A percentile compares a stretch with the other conserved stretches of the same genome.
Conservation (phyloP, 2,888 invertebrate genomes). For the Ceraclea dissimilis region DNA sequence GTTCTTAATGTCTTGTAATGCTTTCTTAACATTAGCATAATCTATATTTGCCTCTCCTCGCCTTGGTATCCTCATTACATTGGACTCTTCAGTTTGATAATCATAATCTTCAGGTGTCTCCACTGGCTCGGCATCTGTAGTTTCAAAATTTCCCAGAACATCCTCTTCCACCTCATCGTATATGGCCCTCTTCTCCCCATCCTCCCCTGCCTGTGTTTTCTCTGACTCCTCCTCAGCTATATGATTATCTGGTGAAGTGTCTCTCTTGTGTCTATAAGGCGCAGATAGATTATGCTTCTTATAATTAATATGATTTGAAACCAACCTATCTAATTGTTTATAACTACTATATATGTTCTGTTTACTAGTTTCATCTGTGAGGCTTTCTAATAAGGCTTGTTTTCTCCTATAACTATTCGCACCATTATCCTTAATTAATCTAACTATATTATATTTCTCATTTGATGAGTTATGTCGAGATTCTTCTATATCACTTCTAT, state of each 20-base stretch:
- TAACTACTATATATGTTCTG: not conserved
- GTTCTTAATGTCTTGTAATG: slow-evolving; percentile 17
- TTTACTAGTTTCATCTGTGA: slow-evolving; percentile 6
- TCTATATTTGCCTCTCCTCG: slow-evolving; percentile 33
- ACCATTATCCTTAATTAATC: not conserved
- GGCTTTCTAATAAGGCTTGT: slow-evolving; percentile 10
- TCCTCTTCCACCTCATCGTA: slow-evolving; percentile 29
- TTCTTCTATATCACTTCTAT: not conserved
- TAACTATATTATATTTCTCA: not conserved
- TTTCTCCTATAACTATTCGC: slow-evolving; percentile 9
- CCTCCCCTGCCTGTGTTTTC: slow-evolving; percentile 13
- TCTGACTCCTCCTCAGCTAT: slow-evolving; percentile 6
- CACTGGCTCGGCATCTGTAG: slow-evolving; percentile 13
- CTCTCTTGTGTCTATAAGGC: slow-evolving; percentile 1
- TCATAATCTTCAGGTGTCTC: slow-evolving; percentile 30
- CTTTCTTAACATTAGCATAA: slow-evolving; percentile 5
- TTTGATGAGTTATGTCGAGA: not conserved
- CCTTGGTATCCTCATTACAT: slow-evolving; percentile 45
- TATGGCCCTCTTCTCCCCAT: slow-evolving; percentile 27
- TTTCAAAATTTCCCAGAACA: slow-evolving; percentile 21
- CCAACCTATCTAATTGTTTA: slow-evolving; percentile 10
- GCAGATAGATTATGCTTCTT: not conserved
- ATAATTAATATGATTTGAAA: slow-evolving; percentile 4
- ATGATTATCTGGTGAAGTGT: not conserved
- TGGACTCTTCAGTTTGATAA: slow-evolving; percentile 34